Percentiles rank a stretch among this genome's conserved stretches.
Conservation (phyloP, 1,140 invertebrate species). For the Globodera ellingtonae region DNA sequence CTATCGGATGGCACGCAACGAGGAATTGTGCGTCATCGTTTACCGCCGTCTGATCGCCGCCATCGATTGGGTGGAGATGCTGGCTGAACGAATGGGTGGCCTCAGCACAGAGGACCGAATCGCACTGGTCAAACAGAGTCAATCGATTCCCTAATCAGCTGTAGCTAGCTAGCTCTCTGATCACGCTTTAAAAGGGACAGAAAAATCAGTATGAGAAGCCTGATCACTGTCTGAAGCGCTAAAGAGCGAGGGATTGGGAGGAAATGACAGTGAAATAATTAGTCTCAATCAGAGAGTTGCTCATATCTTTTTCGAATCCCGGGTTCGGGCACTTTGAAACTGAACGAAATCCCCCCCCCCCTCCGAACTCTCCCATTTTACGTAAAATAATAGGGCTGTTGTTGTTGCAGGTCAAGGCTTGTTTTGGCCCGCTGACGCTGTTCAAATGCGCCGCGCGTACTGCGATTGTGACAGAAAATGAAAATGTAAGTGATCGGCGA, state of each 20-base stretch:
- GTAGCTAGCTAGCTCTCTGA: no score
- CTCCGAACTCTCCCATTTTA: no score
- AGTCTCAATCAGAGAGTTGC: no score
- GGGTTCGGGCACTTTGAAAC: no score
- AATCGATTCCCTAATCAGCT: background rate
- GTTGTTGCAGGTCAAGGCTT: slow-evolving; percentile 47
- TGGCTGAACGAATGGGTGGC: slow-evolving; percentile 57
- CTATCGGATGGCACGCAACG: slow-evolving; percentile 62
- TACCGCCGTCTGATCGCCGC: slow-evolving; percentile 63
- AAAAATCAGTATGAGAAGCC: no score
- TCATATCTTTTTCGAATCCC: no score
- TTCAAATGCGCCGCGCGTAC: slow-evolving; percentile 61
- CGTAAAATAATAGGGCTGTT: no score
- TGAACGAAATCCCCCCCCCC: no score
- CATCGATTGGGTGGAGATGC: slow-evolving; percentile 63
- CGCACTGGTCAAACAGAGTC: slow-evolving; percentile 23
- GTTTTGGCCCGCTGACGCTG: slow-evolving; percentile 60
- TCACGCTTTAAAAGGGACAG: no score
- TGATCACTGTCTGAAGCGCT: no score
- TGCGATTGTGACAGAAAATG: slow-evolving; percentile 59
- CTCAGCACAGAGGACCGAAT: slow-evolving; percentile 52
- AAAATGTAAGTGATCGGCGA: slow-evolving; percentile 18
- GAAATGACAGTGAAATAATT: no score
- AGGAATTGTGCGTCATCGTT: slow-evolving; percentile 59
- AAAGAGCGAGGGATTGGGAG: no score